phyloP scores from a whole-genome alignment of 2,888 invertebrate species.

The Drosophila fungiperda region DNA sequence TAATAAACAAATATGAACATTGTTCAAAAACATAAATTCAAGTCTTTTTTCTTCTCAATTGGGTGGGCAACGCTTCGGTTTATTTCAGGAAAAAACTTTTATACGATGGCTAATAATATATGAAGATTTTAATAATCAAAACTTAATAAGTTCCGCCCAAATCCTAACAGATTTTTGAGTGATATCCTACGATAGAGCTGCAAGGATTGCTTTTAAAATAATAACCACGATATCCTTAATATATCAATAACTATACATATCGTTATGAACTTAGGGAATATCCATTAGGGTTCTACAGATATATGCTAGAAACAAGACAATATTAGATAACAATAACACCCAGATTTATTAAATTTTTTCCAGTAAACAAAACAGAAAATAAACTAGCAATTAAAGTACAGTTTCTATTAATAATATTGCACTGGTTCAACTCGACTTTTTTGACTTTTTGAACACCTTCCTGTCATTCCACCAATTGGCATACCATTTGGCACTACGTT shows the following conservation, averaged over 20 bases:
- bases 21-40: conserved; percentile 77
- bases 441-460: conserved; percentile 40
- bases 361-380: conserved; percentile 21
- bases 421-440: conserved; percentile 48
- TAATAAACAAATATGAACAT: conserved; percentile 83
- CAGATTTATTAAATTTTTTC: conserved; percentile 30
- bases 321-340: conserved; percentile 28
- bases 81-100: neutral
- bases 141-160: neutral
- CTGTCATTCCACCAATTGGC: conserved; percentile 81
- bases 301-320: neutral
- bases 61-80: neutral
- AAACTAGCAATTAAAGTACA: conserved; percentile 19
- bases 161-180: neutral
- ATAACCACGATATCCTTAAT: neutral
- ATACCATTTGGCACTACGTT: conserved; percentile 84
- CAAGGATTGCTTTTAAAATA: neutral
- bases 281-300: neutral
- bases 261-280: neutral
- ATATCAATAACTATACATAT: neutral
- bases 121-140: neutral
- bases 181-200: neutral
- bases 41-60: neutral
- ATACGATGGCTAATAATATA: neutral
- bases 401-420: conserved; percentile 1